A percentile compares a stretch with the other conserved stretches of the same genome.
These are phyloP conservation scores for Monochamus saltuarius DNA, from an alignment of 1,140 invertebrate genomes.

Conservation along the genomic window DNA sequence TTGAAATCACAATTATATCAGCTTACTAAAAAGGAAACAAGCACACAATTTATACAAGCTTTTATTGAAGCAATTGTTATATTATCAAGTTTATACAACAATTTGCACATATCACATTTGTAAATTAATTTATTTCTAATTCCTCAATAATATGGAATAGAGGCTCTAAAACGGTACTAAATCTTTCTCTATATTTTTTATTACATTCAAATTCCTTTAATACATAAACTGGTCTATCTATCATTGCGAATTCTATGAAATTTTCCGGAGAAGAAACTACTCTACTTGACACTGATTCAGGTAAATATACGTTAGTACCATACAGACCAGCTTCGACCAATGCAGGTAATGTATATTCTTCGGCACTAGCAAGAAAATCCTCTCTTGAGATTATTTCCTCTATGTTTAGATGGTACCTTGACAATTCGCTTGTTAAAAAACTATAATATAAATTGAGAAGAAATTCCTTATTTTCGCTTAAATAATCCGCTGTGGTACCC, in stretches of 20 bases:
- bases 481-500: not conserved
- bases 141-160: not conserved
- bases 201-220: constrained; percentile 2
- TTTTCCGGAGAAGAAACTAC: not conserved
- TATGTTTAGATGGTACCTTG: not conserved
- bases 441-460: constrained; percentile 9
- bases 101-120: too few species aligned
- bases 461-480: not conserved
- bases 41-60: too few species aligned
- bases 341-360: constrained; percentile 9
- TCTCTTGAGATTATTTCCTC: constrained; percentile 9
- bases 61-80: too few species aligned
- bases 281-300: not conserved
- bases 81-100: too few species aligned
- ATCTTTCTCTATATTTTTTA: not conserved
- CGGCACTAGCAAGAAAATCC: constrained; percentile 1
- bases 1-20: too few species aligned
- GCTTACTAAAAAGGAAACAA: too few species aligned
- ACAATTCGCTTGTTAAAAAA: not conserved
- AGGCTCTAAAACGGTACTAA: not conserved
- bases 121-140: not conserved
- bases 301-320: constrained; percentile 15
- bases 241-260: not conserved
- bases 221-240: not conserved
- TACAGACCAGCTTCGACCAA: constrained; percentile 10